Base-by-base conservation (phyloP, 2,888 invertebrate genomes). In the Sesia apiformis region DNA sequence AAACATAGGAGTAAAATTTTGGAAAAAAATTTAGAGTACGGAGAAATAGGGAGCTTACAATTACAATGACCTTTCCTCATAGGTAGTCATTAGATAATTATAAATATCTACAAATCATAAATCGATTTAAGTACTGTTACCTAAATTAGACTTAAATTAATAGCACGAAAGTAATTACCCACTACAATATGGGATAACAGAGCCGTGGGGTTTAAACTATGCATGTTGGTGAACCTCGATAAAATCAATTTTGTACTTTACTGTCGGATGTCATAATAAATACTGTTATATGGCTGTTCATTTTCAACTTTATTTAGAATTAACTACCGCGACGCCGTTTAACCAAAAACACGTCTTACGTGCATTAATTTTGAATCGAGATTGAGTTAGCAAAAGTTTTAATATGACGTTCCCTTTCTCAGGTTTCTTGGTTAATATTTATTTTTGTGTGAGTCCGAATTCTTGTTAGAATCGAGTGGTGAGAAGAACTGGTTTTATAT, bases 171-270 rank as follows among this genome's bases (percentile, higher is more conserved):
- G 69, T 74, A 76, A 81, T 78, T 76, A 76, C 66, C 62, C 58
- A 65, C 61, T 62, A 73, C 65, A 69, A 62, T 67, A 65, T 60
- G 61, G 58, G 50, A 56, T 53, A 52, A 56, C 53, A 65, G 67
- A 67, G 58, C 67, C 67, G 58, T 62, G 61, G 65, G 72, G 74
- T 79, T 74, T 72, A 70, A 80, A 75, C 73, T 75, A 81, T 76
- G 74, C 74, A 71, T 78, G 73, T 72, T 70, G 69, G 69, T 73
- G 72, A 72, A 64, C 63, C 69, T 72, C 76, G 84, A 84, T 83
- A 80, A 82, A 82, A 86, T 86, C 81, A 83, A 87, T 84, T 86
- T 80, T 81, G 80, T 83, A 82, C 81, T 82, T 84, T 87, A 85
- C 78, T 78, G 78, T 80, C 74, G 68, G 70, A 82, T 83, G 84